These are phyloP conservation scores for Gulo gulo DNA, from an alignment of 2,113 vertebrate genomes.

Conservation along the genomic window DNA sequence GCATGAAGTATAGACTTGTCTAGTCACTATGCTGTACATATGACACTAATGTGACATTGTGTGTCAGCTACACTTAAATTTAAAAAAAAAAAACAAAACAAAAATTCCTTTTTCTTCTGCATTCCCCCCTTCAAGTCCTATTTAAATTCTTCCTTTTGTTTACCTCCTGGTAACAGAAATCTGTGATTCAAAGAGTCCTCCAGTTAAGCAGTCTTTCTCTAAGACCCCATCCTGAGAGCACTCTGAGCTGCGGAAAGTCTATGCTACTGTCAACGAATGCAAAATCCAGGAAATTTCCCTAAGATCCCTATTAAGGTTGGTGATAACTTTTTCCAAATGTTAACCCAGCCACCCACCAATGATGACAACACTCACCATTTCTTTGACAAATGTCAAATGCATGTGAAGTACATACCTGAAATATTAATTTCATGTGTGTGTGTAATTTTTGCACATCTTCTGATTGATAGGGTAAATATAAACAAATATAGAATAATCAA, in stretches of 20 bases:
- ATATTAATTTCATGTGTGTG: background rate
- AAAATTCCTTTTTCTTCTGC: background rate
- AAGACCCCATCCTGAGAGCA: background rate
- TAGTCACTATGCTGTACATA: background rate
- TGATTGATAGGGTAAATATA: background rate
- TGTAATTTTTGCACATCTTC: background rate
- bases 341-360: background rate
- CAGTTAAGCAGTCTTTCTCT: background rate
- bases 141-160: background rate
- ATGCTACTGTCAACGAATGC: background rate
- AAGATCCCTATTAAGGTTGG: background rate
- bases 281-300: background rate
- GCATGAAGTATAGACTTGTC: background rate
- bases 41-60: background rate
- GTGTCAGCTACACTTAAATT: background rate
- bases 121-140: background rate
- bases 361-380: background rate
- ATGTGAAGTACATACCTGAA: background rate
- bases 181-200: background rate
- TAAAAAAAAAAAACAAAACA: background rate
- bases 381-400: background rate
- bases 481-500: background rate
- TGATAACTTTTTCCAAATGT: background rate
- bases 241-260: background rate
- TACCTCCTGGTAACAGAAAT: background rate